A percentile compares a stretch with the other conserved stretches of the same genome.
phyloP scores from a whole-genome alignment of 2,888 invertebrate genomes.

The Oligia strigilis region DNA sequence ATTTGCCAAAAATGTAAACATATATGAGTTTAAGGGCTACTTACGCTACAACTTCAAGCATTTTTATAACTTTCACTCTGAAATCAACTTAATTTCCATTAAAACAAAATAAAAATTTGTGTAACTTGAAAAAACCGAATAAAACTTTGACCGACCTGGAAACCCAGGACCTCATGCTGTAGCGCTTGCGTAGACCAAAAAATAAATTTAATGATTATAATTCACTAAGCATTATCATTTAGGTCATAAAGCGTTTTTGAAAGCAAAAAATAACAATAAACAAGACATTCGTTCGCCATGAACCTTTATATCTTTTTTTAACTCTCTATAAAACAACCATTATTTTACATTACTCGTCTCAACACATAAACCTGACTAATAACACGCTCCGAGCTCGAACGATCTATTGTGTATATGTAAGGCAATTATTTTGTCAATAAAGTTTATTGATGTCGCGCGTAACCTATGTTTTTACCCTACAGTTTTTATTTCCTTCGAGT shows the following conservation, averaged over 20 bases:
- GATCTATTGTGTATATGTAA: conserved; percentile 18
- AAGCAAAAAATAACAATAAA: not conserved
- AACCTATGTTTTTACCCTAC: conserved; percentile 32
- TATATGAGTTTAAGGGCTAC: too few relatives aligned
- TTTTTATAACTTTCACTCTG: too few relatives aligned
- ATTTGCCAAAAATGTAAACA: too few relatives aligned
- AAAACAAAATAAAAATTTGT: too few relatives aligned
- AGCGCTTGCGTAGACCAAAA: not conserved
- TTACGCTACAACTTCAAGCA: too few relatives aligned
- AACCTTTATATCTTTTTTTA: not conserved
- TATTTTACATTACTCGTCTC: not conserved
- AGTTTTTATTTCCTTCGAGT: conserved; percentile 6
- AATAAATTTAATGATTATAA: not conserved
- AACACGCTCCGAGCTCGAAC: conserved; percentile 19
- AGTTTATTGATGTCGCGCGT: conserved; percentile 25
- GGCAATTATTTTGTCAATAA: conserved; percentile 59
- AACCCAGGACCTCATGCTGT: not conserved
- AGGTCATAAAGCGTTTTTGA: not conserved
- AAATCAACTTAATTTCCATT: too few relatives aligned
- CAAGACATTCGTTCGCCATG: not conserved
- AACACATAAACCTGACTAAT: conserved; percentile 28
- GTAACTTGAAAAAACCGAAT: too few relatives aligned
- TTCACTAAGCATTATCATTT: not conserved
- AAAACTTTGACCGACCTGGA: not conserved
- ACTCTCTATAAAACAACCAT: not conserved